Evolutionary conservation across 2,797 vertebrate species (phyloP), one percentile per base, ranked within the genome.

Genomic region (Rhynchotus rufescens): DNA sequence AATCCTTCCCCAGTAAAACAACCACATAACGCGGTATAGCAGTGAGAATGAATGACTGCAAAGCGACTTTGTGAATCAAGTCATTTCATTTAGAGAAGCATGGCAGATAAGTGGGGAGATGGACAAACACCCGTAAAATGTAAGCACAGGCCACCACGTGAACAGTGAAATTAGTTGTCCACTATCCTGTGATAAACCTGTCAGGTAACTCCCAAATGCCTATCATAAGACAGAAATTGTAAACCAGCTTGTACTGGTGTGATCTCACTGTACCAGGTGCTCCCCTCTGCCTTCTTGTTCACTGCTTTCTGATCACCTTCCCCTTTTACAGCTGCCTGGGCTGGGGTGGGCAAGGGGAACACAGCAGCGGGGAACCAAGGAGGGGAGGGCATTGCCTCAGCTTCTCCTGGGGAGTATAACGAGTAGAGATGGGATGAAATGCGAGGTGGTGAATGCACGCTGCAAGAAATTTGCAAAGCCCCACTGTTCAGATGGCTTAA

Each of bases 131-230:
- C 80, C 67, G 49, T 77, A 62, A 91, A 96, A 71, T 6, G 13
- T 45, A 89, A 91, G 69, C 45, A 91, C 36, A 8, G 26, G 56
- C 28, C 47, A 74, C 28, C 59, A 42, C 2, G 4, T 36, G 88
- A 93, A 60, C 68, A 82, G 42, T 56, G 45, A 77, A 45, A 77
- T 88, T 21, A 72, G n/a, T 14, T 54, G 73, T 66, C 49, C 9
- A 3, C 69, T 57, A 17, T 54, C 78, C 79, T 74, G 66, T 65
- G 84, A 61, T 89, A 65, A 85, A 92, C 80, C 84, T 90, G 67
- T 73, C 86, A 88, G 47, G 61, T 80, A 32, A 72, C 30, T 91
- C 78, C 86, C 78, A 81, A 73, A 30, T 23, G 72, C 76, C 57
- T 44, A 25, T 88, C 92, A 75, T 4, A 0, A 0, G 2, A 75